Conservation (phyloP, 2,113 vertebrate species). For the Scomber scombrus region DNA sequence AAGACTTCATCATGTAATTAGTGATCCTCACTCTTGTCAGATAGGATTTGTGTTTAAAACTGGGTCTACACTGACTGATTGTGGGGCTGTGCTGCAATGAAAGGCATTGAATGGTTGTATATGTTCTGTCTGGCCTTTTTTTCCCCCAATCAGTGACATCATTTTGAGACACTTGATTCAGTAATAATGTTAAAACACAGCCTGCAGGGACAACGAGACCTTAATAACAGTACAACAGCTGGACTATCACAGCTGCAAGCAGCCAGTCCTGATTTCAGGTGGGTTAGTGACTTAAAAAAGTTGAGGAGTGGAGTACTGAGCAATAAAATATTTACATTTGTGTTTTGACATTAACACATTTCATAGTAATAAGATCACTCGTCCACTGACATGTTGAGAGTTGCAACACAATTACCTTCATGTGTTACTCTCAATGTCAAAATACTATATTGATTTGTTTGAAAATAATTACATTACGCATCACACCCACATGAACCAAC, state of each 20-base stretch:
- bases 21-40: slow-evolving; percentile 45
- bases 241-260: slow-evolving; percentile 16
- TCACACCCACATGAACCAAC: background rate
- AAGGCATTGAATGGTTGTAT: slow-evolving; percentile 6
- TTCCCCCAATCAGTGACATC: background rate
- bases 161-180: slow-evolving; percentile 16
- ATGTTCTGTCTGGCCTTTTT: too few relatives aligned
- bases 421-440: background rate
- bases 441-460: background rate
- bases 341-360: background rate
- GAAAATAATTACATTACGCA: background rate
- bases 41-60: slow-evolving; percentile 32
- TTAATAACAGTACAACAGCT: slow-evolving; percentile 1
- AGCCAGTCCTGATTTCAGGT: background rate
- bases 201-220: slow-evolving; percentile 1
- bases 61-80: too few relatives aligned
- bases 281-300: background rate
- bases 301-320: background rate
- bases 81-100: background rate
- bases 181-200: slow-evolving; percentile 16
- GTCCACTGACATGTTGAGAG: slow-evolving; percentile 1
- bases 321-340: background rate
- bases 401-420: background rate
- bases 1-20: slow-evolving; percentile 34
- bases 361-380: background rate